These are phyloP conservation scores for Branchipolynoe longqiensis DNA, from an alignment of 2,888 invertebrate species.

Conservation along the genomic window DNA sequence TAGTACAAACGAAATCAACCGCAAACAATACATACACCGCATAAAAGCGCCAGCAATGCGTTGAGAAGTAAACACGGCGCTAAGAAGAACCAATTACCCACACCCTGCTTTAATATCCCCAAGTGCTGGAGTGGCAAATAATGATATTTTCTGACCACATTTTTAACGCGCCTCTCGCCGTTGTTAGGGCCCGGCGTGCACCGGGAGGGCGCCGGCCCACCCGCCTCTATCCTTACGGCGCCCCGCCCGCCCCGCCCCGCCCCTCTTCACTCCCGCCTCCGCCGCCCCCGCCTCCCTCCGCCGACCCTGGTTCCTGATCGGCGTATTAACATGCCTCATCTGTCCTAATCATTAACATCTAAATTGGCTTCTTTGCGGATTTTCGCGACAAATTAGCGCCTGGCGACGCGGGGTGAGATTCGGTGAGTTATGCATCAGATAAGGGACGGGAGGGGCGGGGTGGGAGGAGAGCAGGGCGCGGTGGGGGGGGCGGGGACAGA, in stretches of 20 bases:
- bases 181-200: too few relatives aligned
- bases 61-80: too few relatives aligned
- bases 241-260: neutral
- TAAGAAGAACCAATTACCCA: too few relatives aligned
- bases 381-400: conserved; percentile 56
- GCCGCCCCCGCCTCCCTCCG: neutral
- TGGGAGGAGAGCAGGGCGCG: neutral
- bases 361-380: conserved; percentile 58
- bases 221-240: neutral
- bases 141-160: too few relatives aligned
- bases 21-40: too few relatives aligned
- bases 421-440: conserved; percentile 39
- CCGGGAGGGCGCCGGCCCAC: too few relatives aligned
- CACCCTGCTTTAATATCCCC: too few relatives aligned
- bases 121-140: too few relatives aligned
- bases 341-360: conserved; percentile 55
- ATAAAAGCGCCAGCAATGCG: too few relatives aligned
- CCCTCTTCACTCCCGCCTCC: neutral
- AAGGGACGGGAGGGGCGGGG: neutral
- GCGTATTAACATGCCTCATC: conserved; percentile 43
- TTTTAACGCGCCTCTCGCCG: too few relatives aligned
- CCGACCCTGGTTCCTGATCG: neutral
- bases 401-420: neutral
- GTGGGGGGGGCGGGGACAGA: neutral
- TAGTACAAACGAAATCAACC: too few relatives aligned